Conservation (phyloP, 2,113 vertebrate genomes). For the Dermatemys mawii region DNA sequence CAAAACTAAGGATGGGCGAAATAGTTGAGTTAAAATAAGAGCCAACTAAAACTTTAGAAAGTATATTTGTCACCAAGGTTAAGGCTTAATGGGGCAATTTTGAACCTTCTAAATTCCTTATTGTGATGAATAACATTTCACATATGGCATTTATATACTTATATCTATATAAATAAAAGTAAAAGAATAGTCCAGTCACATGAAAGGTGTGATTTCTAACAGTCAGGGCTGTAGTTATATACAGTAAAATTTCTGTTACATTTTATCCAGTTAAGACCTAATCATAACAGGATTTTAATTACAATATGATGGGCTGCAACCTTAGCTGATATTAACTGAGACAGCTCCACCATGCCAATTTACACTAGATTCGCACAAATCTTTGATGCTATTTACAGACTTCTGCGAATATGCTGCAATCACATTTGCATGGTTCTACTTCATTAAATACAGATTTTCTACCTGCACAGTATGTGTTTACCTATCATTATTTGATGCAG, state of each 20-base stretch:
- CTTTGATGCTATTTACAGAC: conserved; percentile 72
- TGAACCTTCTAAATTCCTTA: neutral
- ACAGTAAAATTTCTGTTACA: neutral
- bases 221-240: neutral
- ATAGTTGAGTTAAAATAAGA: neutral
- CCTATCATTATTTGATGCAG: conserved; percentile 8
- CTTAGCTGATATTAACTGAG: neutral
- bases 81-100: neutral
- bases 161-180: neutral
- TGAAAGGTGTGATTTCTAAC: neutral
- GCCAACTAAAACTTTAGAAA: neutral
- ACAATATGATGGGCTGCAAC: neutral
- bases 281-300: neutral
- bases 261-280: neutral
- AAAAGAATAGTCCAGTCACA: neutral
- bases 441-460: conserved; percentile 70
- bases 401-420: conserved; percentile 47
- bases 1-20: neutral
- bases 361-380: conserved; percentile 23
- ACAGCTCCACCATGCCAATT: neutral
- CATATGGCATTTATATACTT: neutral
- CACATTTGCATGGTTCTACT: conserved; percentile 53
- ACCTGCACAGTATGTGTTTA: conserved; percentile 67
- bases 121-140: neutral
- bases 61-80: neutral